These are phyloP conservation scores for Poeciliopsis infans DNA, from an alignment of 2,797 vertebrate genomes.

Conservation along the genomic window DNA sequence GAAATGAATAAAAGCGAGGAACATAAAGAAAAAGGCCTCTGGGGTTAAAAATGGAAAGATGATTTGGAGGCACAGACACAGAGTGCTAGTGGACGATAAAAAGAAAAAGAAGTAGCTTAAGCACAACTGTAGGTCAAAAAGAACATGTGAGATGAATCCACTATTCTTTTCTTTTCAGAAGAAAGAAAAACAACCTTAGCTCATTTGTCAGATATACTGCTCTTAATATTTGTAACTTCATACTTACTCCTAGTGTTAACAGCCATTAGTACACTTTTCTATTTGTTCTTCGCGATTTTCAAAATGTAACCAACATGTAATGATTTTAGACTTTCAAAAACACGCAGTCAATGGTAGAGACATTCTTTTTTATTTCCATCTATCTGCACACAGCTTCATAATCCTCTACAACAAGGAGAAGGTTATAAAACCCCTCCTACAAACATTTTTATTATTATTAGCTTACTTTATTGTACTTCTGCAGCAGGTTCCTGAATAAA, in stretches of 20 bases:
- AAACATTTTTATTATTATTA: background rate
- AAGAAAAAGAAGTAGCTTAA: background rate
- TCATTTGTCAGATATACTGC: background rate
- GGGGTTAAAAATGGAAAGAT: conserved; percentile 14
- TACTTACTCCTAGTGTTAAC: background rate
- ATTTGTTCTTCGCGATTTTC: background rate
- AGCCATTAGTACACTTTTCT: background rate
- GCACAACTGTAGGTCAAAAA: conserved; percentile 3
- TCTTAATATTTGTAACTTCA: conserved; percentile 21
- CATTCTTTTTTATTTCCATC: background rate
- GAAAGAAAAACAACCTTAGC: conserved; percentile 5
- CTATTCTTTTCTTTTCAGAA: conserved; percentile 11
- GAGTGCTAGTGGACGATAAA: conserved; percentile 17
- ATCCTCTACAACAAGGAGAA: background rate
- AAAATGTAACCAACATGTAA: background rate
- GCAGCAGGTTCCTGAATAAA: background rate
- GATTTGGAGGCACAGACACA: conserved; percentile 18
- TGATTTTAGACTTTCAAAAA: background rate
- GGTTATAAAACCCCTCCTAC: background rate
- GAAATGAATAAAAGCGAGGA: conserved; percentile 9
- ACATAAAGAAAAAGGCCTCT: conserved; percentile 2
- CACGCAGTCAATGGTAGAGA: background rate
- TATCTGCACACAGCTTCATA: background rate
- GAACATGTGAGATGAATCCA: conserved; percentile 20
- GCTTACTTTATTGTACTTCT: background rate